phyloP scores from a whole-genome alignment of 2,888 invertebrate genomes.

The Parnassius mnemosyne region DNA sequence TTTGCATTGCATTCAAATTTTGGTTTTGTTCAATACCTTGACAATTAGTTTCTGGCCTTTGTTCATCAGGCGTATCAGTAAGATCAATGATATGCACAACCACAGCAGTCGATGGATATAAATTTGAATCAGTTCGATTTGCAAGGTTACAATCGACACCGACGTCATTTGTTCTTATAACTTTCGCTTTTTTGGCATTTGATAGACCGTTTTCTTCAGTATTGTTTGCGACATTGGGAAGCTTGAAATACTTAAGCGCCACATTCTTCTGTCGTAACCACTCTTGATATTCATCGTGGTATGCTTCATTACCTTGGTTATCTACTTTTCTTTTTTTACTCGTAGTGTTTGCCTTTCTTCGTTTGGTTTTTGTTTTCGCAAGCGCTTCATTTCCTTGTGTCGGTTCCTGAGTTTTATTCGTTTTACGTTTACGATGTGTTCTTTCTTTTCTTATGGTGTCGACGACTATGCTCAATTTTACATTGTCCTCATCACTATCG shows the following conservation, averaged over 20 bases:
- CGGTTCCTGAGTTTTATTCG: background rate
- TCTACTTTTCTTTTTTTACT: background rate
- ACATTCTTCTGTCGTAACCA: constrained; percentile 11
- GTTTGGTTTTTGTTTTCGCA: background rate
- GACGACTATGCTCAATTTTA: constrained; percentile 4
- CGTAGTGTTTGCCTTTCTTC: background rate
- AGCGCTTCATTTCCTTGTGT: background rate
- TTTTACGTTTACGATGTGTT: background rate
- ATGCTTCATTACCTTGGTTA: background rate
- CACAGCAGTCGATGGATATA: no score
- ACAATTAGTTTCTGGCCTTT: background rate
- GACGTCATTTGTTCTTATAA: background rate
- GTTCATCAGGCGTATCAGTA: background rate
- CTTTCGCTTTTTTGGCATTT: background rate
- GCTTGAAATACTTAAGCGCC: constrained; percentile 5
- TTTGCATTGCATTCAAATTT: background rate
- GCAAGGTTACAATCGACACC: background rate
- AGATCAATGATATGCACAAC: background rate
- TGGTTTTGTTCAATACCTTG: background rate
- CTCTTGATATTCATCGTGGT: constrained; percentile 1
- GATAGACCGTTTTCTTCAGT: background rate
- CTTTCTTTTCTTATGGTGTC: background rate
- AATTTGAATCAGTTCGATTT: background rate
- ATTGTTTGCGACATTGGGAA: background rate
- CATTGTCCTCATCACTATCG: background rate